Evolutionary conservation across 1,140 invertebrate species (phyloP).

Genomic region (Glossosoma conforme): DNA sequence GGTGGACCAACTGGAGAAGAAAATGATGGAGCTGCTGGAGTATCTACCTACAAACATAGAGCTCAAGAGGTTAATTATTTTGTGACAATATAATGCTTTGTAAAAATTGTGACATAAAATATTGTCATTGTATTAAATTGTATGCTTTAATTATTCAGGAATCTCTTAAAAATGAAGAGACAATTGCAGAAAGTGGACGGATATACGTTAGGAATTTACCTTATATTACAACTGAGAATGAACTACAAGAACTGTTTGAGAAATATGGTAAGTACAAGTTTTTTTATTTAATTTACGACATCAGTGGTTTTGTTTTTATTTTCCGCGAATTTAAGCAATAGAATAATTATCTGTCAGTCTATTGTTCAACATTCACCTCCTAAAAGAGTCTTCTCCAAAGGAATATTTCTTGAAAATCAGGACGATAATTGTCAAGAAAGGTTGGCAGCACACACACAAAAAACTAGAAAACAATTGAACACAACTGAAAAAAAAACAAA

Average conservation of each 20-base stretch:
- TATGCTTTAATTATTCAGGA: constrained; percentile 51
- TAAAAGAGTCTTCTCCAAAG: neutral
- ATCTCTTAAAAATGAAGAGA: constrained; percentile 68
- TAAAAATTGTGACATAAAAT: neutral
- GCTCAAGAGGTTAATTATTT: constrained; percentile 59
- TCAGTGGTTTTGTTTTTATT: constrained; percentile 11
- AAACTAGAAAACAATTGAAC: too few relatives aligned
- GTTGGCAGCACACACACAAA: too few relatives aligned
- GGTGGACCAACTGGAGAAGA: constrained; percentile 34
- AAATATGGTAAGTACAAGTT: constrained; percentile 66
- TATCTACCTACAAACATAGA: constrained; percentile 47
- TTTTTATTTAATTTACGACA: too few relatives aligned
- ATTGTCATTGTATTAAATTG: neutral
- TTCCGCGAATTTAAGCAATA: neutral
- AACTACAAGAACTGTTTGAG: constrained; percentile 79
- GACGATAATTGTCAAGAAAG: too few relatives aligned
- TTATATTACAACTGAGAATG: constrained; percentile 84
- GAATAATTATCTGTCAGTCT: constrained; percentile 1
- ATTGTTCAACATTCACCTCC: neutral
- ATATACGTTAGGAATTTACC: constrained; percentile 94
- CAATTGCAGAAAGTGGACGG: constrained; percentile 83
- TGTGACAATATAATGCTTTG: constrained; percentile 1
- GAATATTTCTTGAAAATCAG: too few relatives aligned
- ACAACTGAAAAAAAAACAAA: too few relatives aligned
- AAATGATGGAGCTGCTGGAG: constrained; percentile 39